These are phyloP conservation scores for Diadegma fenestrale DNA, from an alignment of 2,888 invertebrate species.

Conservation along the genomic window DNA sequence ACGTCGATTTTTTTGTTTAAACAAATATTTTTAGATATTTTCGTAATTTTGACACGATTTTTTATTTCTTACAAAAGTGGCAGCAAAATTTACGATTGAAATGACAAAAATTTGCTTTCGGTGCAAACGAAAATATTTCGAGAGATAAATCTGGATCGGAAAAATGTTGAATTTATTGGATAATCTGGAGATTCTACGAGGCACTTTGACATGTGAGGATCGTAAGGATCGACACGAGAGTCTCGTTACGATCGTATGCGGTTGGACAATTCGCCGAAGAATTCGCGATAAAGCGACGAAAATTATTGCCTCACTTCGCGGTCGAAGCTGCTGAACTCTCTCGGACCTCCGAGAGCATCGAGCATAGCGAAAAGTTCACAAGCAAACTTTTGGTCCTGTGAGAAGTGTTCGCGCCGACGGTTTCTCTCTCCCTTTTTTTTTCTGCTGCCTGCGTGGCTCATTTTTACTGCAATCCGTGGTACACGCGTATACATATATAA, in stretches of 20 bases:
- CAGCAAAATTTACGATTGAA: no score
- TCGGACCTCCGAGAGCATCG: neutral
- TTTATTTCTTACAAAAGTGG: no score
- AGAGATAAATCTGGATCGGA: neutral
- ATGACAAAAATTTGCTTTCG: no score
- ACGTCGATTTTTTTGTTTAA: no score
- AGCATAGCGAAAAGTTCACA: slow-evolving; percentile 28
- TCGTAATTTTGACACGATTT: no score
- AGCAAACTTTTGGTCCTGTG: neutral
- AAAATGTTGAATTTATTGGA: neutral
- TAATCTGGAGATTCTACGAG: neutral
- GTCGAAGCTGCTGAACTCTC: slow-evolving; percentile 71
- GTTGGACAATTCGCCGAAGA: slow-evolving; percentile 78
- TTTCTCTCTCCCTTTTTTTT: neutral
- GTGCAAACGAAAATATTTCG: no score
- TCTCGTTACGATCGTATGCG: slow-evolving; percentile 63
- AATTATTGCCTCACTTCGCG: slow-evolving; percentile 80
- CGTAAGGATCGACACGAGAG: slow-evolving; percentile 36
- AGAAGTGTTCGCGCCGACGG: neutral
- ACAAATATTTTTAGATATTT: no score
- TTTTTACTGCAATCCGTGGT: slow-evolving; percentile 41
- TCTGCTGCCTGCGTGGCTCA: slow-evolving; percentile 9
- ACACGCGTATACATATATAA: slow-evolving; percentile 23
- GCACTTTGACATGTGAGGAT: slow-evolving; percentile 30
- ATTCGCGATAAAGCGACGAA: slow-evolving; percentile 80